Evolutionary conservation across 2,797 vertebrate species (phyloP).

Genomic region (Macropodus opercularis): DNA sequence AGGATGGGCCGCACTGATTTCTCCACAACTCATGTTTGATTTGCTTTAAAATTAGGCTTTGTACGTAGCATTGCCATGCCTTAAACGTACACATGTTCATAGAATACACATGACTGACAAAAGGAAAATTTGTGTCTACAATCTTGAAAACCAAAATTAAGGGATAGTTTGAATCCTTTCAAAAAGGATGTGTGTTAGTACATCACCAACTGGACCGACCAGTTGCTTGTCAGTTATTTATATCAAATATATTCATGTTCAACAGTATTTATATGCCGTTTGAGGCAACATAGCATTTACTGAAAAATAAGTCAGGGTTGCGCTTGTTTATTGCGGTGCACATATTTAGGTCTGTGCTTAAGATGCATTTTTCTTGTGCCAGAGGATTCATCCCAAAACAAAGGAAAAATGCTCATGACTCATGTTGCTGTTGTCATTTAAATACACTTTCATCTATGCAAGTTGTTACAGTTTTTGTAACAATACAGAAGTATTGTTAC

Average conservation of each 20-base stretch:
- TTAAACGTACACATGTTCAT: background rate
- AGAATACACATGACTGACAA: background rate
- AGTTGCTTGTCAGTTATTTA: background rate
- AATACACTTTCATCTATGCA: conserved; percentile 7
- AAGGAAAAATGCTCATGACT: background rate
- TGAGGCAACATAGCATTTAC: conserved; percentile 3
- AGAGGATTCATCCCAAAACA: background rate
- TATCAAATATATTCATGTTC: background rate
- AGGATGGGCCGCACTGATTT: background rate
- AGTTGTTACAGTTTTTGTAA: conserved; percentile 3
- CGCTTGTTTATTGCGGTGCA: conserved; percentile 5
- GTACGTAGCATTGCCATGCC: background rate
- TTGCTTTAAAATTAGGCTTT: conserved; percentile 5
- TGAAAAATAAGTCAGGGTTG: background rate
- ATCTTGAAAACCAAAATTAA: conserved; percentile 4
- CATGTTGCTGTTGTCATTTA: background rate
- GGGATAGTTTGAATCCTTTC: background rate
- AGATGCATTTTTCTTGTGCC: background rate
- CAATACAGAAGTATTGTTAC: conserved; percentile 27
- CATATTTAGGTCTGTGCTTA: background rate
- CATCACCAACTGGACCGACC: background rate
- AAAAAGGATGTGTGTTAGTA: background rate
- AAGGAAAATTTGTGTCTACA: background rate
- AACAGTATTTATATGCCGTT: conserved; percentile 20
- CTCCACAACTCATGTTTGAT: background rate